Conservation (phyloP, 1,140 invertebrate species). For the Orussus abietinus region DNA sequence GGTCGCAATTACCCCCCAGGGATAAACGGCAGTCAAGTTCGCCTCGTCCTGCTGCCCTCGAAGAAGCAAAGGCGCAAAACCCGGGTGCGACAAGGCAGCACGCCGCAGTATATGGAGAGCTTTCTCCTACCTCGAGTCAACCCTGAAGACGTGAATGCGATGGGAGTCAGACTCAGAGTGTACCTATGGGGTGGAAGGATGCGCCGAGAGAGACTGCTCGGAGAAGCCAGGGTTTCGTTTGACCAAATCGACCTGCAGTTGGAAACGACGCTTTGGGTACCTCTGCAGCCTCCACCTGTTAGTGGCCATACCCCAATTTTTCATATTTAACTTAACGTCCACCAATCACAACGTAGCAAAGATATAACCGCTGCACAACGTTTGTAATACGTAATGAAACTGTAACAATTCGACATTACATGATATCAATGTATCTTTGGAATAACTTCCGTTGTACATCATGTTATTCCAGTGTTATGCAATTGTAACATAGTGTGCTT, state of each 20-base stretch:
- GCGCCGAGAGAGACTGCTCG: conserved; percentile 83
- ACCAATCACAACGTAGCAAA: too few relatives aligned
- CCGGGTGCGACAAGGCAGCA: conserved; percentile 81
- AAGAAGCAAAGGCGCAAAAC: conserved; percentile 94
- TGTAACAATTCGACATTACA: too few relatives aligned
- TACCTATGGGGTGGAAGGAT: conserved; percentile 73
- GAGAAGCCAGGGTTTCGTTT: conserved; percentile 86
- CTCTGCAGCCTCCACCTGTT: conserved; percentile 78
- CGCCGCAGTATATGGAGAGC: conserved; percentile 88
- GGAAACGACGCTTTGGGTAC: conserved; percentile 85
- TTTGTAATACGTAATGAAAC: too few relatives aligned
- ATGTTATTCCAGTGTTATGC: too few relatives aligned
- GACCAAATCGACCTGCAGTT: conserved; percentile 82
- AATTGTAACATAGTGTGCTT: too few relatives aligned
- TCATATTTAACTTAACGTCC: too few relatives aligned
- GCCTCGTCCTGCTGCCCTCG: conserved; percentile 79
- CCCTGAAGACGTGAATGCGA: conserved; percentile 87
- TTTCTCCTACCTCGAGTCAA: conserved; percentile 88
- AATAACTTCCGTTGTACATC: too few relatives aligned
- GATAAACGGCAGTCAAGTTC: conserved; percentile 76
- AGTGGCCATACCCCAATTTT: too few relatives aligned
- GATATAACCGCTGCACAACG: too few relatives aligned
- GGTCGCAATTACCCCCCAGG: conserved; percentile 73
- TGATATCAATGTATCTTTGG: too few relatives aligned
- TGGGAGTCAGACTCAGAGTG: conserved; percentile 85